These are phyloP conservation scores for Pyrgilauda ruficollis DNA, from an alignment of 2,113 vertebrate species.

Conservation along the genomic window DNA sequence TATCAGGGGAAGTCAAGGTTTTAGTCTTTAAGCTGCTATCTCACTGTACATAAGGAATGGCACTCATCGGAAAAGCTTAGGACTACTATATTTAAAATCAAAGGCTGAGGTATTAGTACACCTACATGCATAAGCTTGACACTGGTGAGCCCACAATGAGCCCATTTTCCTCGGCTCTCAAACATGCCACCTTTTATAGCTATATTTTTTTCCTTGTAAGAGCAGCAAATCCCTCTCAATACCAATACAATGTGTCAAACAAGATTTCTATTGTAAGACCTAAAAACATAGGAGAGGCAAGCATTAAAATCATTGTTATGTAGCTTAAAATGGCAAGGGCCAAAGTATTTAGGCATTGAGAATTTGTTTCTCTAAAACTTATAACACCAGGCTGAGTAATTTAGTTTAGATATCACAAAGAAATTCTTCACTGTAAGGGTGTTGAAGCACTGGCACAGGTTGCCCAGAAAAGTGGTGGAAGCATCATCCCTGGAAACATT, in stretches of 20 bases:
- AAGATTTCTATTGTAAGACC: not conserved
- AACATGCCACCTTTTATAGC: rapidly evolving
- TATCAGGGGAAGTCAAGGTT: not conserved
- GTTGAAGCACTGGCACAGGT: not conserved
- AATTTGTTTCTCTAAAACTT: not conserved
- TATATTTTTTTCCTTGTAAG: not conserved
- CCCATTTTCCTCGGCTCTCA: not conserved
- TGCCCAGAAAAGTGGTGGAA: not conserved
- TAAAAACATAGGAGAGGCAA: not conserved
- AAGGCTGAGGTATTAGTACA: not conserved
- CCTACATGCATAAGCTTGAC: rapidly evolving
- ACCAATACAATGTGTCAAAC: not conserved
- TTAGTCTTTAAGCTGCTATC: not conserved
- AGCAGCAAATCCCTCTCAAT: not conserved
- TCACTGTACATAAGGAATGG: not conserved
- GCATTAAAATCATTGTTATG: not conserved
- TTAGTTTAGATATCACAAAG: not conserved
- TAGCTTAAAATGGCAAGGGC: not conserved
- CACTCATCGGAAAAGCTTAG: not conserved
- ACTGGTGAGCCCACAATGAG: rapidly evolving
- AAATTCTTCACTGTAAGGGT: not conserved
- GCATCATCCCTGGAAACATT: not conserved
- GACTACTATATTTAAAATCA: not conserved
- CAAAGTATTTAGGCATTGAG: not conserved
- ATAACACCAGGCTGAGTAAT: not conserved